phyloP scores from a whole-genome alignment of 2,797 vertebrate genomes.

The Typhlichthys subterraneus region DNA sequence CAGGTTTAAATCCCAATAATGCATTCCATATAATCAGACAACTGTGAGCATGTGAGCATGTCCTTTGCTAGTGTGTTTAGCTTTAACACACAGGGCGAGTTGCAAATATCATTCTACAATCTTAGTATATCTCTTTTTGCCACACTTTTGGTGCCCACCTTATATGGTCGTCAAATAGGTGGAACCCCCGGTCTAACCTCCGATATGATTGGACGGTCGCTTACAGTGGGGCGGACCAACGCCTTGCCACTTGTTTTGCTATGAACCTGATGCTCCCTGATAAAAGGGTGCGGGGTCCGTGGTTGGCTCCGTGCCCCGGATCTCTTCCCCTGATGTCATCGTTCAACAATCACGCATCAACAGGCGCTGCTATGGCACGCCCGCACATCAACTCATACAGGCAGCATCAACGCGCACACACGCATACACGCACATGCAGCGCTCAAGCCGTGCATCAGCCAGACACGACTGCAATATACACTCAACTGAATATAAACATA shows the following conservation, averaged over 20 bases:
- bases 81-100: slow-evolving; percentile 4
- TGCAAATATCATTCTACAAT: slow-evolving; percentile 24
- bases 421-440: neutral
- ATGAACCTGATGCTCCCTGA: slow-evolving; percentile 61
- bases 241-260: slow-evolving; percentile 7
- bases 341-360: neutral
- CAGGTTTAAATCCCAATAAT: neutral
- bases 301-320: slow-evolving; percentile 15
- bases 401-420: neutral
- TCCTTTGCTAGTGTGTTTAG: slow-evolving; percentile 12
- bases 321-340: slow-evolving; percentile 4
- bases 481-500: too few species aligned
- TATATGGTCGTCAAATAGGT: slow-evolving; percentile 15
- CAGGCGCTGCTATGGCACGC: neutral
- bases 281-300: slow-evolving; percentile 61
- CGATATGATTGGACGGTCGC: slow-evolving; percentile 36
- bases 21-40: too few species aligned
- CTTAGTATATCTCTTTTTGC: slow-evolving; percentile 35
- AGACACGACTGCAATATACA: too few species aligned
- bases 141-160: slow-evolving; percentile 18
- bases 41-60: neutral
- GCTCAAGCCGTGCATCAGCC: too few species aligned
- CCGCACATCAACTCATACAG: neutral
- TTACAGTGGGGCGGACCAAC: slow-evolving; percentile 20
- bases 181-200: slow-evolving; percentile 2